Evolutionary conservation across 37 sponge, comb jelly and placozoan species (phyloP).

Genomic region (Halichondria panicea): DNA sequence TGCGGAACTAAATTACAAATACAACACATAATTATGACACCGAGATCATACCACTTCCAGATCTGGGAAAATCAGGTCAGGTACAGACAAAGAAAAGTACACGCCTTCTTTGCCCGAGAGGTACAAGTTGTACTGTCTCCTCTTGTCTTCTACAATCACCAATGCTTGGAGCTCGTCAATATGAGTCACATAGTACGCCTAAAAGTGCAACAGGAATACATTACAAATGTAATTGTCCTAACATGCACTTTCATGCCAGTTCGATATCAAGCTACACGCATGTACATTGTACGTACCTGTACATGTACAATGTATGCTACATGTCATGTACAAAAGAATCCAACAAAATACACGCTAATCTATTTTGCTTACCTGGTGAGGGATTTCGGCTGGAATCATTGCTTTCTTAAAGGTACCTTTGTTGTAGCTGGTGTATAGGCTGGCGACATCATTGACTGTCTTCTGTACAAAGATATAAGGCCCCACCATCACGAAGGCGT

Average conservation of each 20-base stretch:
- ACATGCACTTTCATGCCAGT: not conserved
- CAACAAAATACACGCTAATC: no score
- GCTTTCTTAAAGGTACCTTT: constrained; percentile 32
- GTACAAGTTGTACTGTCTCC: constrained; percentile 65
- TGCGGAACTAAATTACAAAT: no score
- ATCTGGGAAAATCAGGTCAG: constrained; percentile 34
- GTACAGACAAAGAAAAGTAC: constrained; percentile 66
- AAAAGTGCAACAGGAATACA: not conserved
- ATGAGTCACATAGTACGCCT: constrained; percentile 50
- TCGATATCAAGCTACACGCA: no score
- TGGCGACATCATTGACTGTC: not conserved
- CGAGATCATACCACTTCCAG: constrained; percentile 53
- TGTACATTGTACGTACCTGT: no score
- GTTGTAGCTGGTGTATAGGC: constrained; percentile 43
- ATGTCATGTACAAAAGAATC: no score
- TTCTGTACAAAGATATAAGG: constrained; percentile 68
- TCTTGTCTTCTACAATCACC: constrained; percentile 48
- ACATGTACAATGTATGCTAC: no score
- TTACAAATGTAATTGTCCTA: not conserved
- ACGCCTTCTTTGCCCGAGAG: constrained; percentile 66
- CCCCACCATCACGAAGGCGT: constrained; percentile 37
- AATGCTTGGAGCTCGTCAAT: constrained; percentile 53
- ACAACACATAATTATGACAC: no score
- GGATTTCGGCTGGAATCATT: constrained; percentile 25
- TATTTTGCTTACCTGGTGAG: constrained; percentile 33